phyloP scores from a whole-genome alignment of 1,140 invertebrate species.

The Nasonia longicornis region DNA sequence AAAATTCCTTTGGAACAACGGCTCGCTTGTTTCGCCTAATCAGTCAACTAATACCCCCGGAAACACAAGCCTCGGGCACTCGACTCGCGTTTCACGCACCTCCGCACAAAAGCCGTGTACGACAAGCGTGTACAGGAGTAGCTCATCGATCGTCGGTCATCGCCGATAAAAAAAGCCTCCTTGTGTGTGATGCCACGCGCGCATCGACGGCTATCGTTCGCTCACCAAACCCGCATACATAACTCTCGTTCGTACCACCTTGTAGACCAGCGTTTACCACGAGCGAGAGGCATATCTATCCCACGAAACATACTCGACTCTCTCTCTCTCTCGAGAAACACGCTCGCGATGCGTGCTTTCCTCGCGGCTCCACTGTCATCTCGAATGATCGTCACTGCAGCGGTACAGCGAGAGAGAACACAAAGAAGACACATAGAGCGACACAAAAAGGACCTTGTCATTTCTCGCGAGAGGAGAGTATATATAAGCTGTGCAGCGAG shows the following conservation, averaged over 20 bases:
- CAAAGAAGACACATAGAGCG: not conserved
- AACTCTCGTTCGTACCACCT: not conserved
- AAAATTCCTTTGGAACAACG: too few relatives aligned
- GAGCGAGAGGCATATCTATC: not conserved
- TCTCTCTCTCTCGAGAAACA: not conserved
- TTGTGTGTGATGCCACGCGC: too few relatives aligned
- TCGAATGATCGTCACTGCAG: not conserved
- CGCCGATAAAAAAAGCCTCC: conserved; percentile 7
- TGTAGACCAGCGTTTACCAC: not conserved
- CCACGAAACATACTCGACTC: not conserved
- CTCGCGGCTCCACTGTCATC: not conserved
- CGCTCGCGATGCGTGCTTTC: not conserved
- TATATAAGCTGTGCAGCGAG: not conserved
- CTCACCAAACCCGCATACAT: not conserved
- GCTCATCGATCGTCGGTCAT: not conserved
- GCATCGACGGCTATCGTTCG: not conserved
- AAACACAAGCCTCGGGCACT: too few relatives aligned
- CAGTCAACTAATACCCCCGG: too few relatives aligned
- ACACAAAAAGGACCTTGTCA: not conserved
- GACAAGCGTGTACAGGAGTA: not conserved
- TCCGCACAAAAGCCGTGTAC: too few relatives aligned
- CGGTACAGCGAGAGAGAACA: not conserved
- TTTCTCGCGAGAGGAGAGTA: conserved; percentile 1
- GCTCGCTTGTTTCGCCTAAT: too few relatives aligned
- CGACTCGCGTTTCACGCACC: not conserved